Evolutionary conservation across 2,797 vertebrate genomes (phyloP).

Genomic region (Alcedo atthis): DNA sequence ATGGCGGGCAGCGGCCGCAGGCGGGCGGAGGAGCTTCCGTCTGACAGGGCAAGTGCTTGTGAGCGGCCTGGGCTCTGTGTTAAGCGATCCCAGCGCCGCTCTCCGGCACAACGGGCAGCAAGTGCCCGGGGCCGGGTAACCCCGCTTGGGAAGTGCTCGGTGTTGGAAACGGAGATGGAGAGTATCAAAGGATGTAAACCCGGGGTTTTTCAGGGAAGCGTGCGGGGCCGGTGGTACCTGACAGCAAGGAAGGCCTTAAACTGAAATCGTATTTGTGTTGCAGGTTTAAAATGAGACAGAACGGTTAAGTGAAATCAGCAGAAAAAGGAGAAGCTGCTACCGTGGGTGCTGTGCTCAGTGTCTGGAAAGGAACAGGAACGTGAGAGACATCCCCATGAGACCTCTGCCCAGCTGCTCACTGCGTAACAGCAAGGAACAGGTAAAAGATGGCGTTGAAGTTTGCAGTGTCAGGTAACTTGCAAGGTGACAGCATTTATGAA

Average conservation of each 20-base stretch:
- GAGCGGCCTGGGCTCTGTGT: neutral
- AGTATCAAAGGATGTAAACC: neutral
- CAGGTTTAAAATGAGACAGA: neutral
- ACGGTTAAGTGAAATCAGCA: neutral
- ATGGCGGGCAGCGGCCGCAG: neutral
- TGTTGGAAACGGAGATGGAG: neutral
- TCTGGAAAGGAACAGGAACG: accelerated
- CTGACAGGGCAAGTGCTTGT: neutral
- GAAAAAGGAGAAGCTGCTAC: neutral
- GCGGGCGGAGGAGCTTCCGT: neutral
- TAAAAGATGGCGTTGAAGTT: accelerated
- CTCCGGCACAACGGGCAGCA: neutral
- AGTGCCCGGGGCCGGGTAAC: neutral
- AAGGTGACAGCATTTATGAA: neutral
- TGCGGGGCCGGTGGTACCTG: neutral
- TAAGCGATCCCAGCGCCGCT: neutral
- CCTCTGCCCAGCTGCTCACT: neutral
- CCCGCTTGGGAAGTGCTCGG: neutral
- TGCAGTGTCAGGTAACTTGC: neutral
- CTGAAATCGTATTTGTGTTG: neutral
- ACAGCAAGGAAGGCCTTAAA: neutral
- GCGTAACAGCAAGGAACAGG: accelerated
- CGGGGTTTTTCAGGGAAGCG: neutral
- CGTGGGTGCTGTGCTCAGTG: neutral
- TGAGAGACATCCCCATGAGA: neutral